Conservation (phyloP, 2,113 vertebrate species). For the Leptocoma aspasia region DNA sequence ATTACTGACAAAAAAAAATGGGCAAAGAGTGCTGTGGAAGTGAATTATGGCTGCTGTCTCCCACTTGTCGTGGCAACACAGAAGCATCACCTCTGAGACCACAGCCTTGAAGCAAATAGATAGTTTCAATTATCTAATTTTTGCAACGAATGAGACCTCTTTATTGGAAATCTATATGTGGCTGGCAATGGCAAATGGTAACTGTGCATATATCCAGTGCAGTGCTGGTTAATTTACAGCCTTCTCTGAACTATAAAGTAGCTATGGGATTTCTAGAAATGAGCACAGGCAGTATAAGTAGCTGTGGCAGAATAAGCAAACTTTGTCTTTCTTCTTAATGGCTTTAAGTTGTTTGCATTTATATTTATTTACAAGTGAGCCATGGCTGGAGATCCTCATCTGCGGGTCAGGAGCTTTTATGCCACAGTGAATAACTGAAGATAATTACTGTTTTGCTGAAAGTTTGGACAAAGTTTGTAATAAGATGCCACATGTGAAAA, state of each 20-base stretch:
- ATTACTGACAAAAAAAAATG: constrained; percentile 2
- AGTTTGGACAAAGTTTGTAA: background rate
- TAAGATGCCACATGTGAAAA: background rate
- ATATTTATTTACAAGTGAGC: background rate
- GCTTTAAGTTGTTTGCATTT: background rate
- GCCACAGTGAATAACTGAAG: background rate
- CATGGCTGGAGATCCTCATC: background rate
- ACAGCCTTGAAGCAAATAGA: constrained; percentile 56
- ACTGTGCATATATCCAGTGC: constrained; percentile 14
- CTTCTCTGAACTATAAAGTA: constrained; percentile 7
- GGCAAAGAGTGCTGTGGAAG: background rate
- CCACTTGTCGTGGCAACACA: constrained; percentile 38
- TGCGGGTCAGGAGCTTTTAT: background rate
- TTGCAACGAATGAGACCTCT: constrained; percentile 64
- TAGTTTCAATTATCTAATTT: constrained; percentile 74
- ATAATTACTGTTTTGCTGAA: background rate
- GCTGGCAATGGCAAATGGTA: constrained; percentile 56
- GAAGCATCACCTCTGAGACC: constrained; percentile 30
- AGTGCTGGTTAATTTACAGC: constrained; percentile 45
- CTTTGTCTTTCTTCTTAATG: background rate
- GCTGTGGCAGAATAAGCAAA: background rate
- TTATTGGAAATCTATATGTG: constrained; percentile 74
- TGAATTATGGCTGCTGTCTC: constrained; percentile 43
- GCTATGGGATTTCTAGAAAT: constrained; percentile 41
- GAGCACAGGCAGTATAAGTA: background rate